Conservation (phyloP, 2,888 invertebrate genomes). For the Dryobotodes eremita region DNA sequence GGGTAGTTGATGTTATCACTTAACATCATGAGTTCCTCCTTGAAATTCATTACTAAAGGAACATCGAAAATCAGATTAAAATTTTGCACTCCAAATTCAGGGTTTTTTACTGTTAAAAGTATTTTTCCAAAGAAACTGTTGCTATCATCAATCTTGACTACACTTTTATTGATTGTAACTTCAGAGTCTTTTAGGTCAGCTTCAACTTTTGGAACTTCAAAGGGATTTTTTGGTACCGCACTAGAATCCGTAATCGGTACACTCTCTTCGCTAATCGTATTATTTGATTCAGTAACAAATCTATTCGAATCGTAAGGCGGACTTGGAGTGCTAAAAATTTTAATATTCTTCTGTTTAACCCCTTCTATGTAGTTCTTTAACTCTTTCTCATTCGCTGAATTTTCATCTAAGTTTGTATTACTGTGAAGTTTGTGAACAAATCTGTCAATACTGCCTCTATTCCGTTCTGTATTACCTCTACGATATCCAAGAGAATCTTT, state of each 20-base stretch:
- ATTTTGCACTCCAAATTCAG: constrained; percentile 29
- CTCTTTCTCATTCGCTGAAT: background rate
- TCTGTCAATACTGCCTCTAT: background rate
- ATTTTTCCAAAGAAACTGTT: constrained; percentile 43
- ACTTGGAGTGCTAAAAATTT: constrained; percentile 33
- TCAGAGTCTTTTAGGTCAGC: background rate
- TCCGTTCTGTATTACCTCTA: background rate
- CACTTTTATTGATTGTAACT: constrained; percentile 35
- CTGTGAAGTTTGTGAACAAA: constrained; percentile 26
- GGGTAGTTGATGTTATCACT: constrained; percentile 14
- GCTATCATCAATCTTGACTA: background rate
- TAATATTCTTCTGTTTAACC: constrained; percentile 32
- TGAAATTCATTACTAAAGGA: constrained; percentile 43
- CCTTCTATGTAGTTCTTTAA: constrained; percentile 27
- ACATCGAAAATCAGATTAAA: constrained; percentile 45
- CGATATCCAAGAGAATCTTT: background rate
- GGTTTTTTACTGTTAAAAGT: constrained; percentile 39
- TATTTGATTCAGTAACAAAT: too few relatives aligned
- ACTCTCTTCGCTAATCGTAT: background rate
- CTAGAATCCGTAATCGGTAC: rapidly evolving
- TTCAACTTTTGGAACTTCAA: background rate
- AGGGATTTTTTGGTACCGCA: rapidly evolving
- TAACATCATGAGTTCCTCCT: constrained; percentile 31
- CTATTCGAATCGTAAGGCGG: background rate
- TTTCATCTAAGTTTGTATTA: background rate